These are phyloP conservation scores for Rhizoglyphus robini DNA, from an alignment of 1,140 invertebrate species.

Conservation along the genomic window DNA sequence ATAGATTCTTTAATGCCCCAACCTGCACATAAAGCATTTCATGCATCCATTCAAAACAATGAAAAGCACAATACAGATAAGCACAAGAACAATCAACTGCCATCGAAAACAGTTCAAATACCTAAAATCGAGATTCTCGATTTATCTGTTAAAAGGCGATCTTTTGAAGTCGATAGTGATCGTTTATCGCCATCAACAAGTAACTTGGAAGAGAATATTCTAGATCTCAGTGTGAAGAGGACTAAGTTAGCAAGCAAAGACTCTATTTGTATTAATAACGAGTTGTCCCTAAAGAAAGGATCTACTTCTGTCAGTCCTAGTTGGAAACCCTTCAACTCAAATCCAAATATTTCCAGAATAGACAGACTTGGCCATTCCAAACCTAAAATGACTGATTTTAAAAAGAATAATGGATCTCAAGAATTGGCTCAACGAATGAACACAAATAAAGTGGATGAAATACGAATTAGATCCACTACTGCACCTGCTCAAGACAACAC, in stretches of 20 bases:
- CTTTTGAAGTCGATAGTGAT: neutral
- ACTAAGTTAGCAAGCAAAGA: neutral
- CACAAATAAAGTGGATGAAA: too few species aligned
- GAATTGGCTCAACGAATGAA: too few species aligned
- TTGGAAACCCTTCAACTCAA: neutral
- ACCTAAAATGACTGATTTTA: neutral
- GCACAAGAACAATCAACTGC: too few species aligned
- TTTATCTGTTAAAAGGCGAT: conserved; percentile 13
- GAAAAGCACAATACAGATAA: conserved; percentile 1
- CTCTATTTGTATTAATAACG: too few species aligned
- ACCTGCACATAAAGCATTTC: neutral
- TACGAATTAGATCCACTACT: too few species aligned
- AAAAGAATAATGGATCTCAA: too few species aligned
- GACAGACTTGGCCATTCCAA: neutral
- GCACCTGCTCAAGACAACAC: too few species aligned
- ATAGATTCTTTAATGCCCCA: neutral
- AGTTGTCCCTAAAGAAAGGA: too few species aligned
- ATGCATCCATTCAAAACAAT: neutral
- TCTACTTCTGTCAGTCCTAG: neutral
- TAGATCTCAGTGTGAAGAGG: conserved; percentile 11
- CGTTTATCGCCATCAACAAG: neutral
- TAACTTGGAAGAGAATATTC: too few species aligned
- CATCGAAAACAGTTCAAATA: neutral
- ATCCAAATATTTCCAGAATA: neutral
- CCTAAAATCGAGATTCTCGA: neutral